Base-by-base conservation (phyloP, 2,113 vertebrate genomes). In the Thunnus thynnus region DNA sequence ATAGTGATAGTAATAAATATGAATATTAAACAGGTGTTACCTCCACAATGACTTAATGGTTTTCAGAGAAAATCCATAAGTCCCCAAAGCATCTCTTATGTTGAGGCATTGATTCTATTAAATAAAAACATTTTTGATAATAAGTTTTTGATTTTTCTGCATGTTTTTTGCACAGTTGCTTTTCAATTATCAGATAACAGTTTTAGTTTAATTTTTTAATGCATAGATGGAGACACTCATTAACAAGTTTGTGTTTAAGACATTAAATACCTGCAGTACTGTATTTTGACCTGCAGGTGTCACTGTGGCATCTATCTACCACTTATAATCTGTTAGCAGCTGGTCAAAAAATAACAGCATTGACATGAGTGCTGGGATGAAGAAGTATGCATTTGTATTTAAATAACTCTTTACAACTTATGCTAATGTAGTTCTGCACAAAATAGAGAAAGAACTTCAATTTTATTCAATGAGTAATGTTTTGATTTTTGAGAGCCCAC, bases 51-150 rank as follows among this genome's bases (percentile, higher is more conserved):
- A 75, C 64, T 80, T 82, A 48, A 50, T 51, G 17, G 58, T 73
- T 85, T 84, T 88, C 62, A 84, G 75, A 78, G 65, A 85, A 89
- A 82, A 83, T 60, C 48, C 76, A 62, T 61, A 71, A 88, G 66
- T 86, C 80, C 72, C 54, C 71, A 64, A 89, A 87, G 82, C 83
- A 80, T 83, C 83, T 76, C 14, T 78, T 72, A 52, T 81, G 82
- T 92, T 77, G 61, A 79, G 57, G 70, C 87, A 87, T 85, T 89
- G 72, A 86, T 74, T 88, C 82, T 89, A 63, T 69, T 87, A 62
- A 94, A 94, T 93, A 93, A 94, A 94, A 58, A 30, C 2, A 46
- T 78, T 89, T 90, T 89, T 91, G 55, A 72, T 88, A 92, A 82
- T 55, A 82, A 68, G 10, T 50, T 69, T 80, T 62, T 60, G 57